phyloP scores from a whole-genome alignment of 2,888 invertebrate genomes.

The Phoenoteleia sp. region DNA sequence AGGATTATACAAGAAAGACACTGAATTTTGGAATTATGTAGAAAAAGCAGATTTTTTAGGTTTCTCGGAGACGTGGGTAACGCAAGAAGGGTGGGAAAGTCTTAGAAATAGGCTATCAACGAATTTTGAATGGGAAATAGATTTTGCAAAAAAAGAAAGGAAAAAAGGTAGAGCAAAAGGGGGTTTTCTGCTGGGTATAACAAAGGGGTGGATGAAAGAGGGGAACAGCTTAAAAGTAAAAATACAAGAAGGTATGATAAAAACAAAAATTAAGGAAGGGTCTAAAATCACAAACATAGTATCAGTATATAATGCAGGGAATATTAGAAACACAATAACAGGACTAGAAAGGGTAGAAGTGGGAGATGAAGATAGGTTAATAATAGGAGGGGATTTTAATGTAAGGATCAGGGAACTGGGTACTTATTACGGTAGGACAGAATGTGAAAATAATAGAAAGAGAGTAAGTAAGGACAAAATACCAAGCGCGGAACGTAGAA shows the following conservation, averaged over 20 bases:
- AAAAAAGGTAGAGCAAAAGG: conserved; percentile 20
- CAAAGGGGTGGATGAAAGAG: conserved; percentile 2
- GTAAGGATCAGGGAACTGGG: neutral
- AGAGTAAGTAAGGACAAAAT: conserved; percentile 8
- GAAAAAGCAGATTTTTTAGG: conserved; percentile 49
- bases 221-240: neutral
- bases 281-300: conserved; percentile 7
- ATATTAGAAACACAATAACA: conserved; percentile 1
- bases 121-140: conserved; percentile 47
- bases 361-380: neutral
- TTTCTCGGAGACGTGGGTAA: conserved; percentile 65
- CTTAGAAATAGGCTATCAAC: conserved; percentile 28
- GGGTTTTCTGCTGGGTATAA: conserved; percentile 5
- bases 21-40: neutral
- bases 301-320: conserved; percentile 22
- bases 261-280: conserved; percentile 13
- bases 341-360: neutral
- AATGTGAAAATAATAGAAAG: neutral
- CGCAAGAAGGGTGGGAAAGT: conserved; percentile 56
- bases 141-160: conserved; percentile 16
- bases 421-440: neutral
- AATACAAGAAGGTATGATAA: neutral
- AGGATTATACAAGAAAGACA: neutral
- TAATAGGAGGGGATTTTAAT: conserved; percentile 24
- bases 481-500: conserved; percentile 25